These are phyloP conservation scores for Scytalopus superciliaris DNA, from an alignment of 2,113 vertebrate genomes.

Conservation along the genomic window DNA sequence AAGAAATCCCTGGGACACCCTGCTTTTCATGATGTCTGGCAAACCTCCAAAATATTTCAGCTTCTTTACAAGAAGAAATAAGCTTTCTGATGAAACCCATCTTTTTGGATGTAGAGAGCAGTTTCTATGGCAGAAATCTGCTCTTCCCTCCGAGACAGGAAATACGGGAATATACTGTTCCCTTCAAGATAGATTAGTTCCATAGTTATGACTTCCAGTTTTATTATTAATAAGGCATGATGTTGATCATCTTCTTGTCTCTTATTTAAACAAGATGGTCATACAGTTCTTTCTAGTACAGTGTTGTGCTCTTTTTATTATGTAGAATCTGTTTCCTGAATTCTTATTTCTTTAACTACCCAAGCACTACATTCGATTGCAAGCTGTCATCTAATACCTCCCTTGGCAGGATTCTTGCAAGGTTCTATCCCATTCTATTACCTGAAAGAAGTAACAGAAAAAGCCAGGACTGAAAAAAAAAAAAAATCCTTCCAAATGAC, in stretches of 20 bases:
- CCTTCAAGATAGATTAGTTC: conserved; percentile 56
- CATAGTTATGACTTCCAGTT: conserved; percentile 58
- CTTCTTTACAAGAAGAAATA: conserved; percentile 46
- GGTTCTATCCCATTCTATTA: background rate
- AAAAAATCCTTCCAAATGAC: background rate
- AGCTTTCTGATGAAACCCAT: conserved; percentile 60
- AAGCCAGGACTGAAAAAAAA: background rate
- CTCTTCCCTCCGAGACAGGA: conserved; percentile 49
- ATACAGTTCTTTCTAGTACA: background rate
- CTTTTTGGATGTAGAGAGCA: conserved; percentile 47
- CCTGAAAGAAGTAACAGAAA: background rate
- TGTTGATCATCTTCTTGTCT: conserved; percentile 43
- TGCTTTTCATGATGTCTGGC: conserved; percentile 41
- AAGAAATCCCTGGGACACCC: conserved; percentile 17
- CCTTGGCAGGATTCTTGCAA: background rate
- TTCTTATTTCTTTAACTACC: conserved; percentile 4
- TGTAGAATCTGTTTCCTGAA: background rate
- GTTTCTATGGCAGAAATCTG: conserved; percentile 51
- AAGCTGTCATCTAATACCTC: background rate
- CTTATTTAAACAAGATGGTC: conserved; percentile 62
- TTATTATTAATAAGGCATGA: conserved; percentile 57
- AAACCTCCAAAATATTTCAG: conserved; percentile 32
- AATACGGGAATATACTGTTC: conserved; percentile 55
- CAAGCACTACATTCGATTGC: background rate
- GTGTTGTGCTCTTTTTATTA: background rate